Conservation (phyloP, 2,888 invertebrate species). For the Himalopsyche japonica region DNA sequence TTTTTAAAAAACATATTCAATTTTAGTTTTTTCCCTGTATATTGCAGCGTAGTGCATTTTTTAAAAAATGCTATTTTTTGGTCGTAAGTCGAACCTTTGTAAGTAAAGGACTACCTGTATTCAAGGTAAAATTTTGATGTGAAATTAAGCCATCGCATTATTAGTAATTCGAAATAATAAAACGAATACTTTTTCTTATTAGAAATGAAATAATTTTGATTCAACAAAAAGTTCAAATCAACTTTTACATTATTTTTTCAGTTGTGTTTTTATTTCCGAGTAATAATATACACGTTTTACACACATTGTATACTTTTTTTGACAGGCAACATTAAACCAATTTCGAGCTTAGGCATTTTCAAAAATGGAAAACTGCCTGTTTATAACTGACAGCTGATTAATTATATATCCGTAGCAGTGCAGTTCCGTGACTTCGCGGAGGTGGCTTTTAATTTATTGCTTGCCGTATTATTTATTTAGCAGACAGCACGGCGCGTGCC, state of each 20-base stretch:
- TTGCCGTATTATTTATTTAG: background rate
- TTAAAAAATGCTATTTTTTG: too few species aligned
- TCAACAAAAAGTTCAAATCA: too few species aligned
- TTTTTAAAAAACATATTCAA: too few species aligned
- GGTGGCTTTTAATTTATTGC: background rate
- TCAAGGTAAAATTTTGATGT: too few species aligned
- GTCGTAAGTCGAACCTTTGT: too few species aligned
- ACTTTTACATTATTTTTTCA: background rate
- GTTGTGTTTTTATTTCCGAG: background rate
- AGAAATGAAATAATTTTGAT: too few species aligned
- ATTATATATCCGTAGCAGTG: background rate
- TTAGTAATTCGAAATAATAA: too few species aligned
- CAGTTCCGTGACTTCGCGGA: background rate
- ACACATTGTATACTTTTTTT: background rate
- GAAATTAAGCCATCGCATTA: too few species aligned
- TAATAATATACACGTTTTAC: background rate
- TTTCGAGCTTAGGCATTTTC: background rate
- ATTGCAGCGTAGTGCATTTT: too few species aligned
- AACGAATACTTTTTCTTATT: too few species aligned
- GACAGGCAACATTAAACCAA: background rate
- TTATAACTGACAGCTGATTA: background rate
- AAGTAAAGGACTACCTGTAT: too few species aligned
- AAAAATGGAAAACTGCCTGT: conserved; percentile 1
- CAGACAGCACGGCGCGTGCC: conserved; percentile 12
- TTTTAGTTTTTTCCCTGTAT: too few species aligned